A percentile compares a stretch with the other conserved stretches of the same genome.
Evolutionary conservation across 2,888 invertebrate genomes (phyloP).

Genomic region (Ornithoptera priamus): DNA sequence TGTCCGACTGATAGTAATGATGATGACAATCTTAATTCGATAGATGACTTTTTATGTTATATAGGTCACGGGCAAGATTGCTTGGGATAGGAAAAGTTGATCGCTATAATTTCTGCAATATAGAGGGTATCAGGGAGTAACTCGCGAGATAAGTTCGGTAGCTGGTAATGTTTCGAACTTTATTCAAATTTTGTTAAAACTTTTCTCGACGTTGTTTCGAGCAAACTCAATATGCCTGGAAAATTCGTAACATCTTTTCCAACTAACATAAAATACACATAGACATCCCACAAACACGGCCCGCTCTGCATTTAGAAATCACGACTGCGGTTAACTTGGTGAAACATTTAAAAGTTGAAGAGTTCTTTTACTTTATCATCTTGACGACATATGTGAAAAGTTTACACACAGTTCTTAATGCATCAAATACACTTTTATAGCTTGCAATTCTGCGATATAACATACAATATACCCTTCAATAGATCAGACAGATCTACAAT

Average conservation of each 20-base stretch:
- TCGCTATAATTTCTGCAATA: conserved; percentile 38
- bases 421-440: neutral
- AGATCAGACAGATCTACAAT: neutral
- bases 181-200: conserved; percentile 52
- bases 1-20: neutral
- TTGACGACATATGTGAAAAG: neutral
- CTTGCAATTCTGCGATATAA: neutral
- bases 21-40: neutral
- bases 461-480: neutral
- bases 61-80: conserved; percentile 23
- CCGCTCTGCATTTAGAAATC: neutral
- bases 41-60: conserved; percentile 21
- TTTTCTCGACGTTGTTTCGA: conserved; percentile 42
- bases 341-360: neutral
- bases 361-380: neutral
- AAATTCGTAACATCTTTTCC: conserved; percentile 29
- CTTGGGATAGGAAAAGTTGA: conserved; percentile 37
- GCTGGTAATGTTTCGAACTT: conserved; percentile 45
- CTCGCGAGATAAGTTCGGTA: conserved; percentile 37
- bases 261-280: neutral
- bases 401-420: no score
- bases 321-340: neutral
- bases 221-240: conserved; percentile 41
- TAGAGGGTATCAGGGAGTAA: conserved; percentile 36
- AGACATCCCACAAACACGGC: neutral